Percentiles rank a stretch among this genome's conserved stretches.
phyloP scores from a whole-genome alignment of 2,113 vertebrate species.

The Ifrita kowaldi region DNA sequence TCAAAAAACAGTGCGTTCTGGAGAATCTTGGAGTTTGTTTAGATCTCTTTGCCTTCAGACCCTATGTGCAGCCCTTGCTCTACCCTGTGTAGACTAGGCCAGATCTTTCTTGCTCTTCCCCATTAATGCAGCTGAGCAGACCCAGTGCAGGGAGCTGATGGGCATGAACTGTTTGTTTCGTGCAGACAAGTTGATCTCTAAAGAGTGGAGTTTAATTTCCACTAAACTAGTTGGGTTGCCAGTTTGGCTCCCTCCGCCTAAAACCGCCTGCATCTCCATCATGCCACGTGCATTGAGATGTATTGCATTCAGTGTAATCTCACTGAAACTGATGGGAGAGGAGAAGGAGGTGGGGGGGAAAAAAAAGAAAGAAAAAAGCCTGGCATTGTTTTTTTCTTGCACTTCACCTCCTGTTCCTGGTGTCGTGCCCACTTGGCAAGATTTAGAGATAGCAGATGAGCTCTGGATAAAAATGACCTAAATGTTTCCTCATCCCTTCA shows the following conservation, averaged over 20 bases:
- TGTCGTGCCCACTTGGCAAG: slow-evolving; percentile 46
- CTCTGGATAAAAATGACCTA: slow-evolving; percentile 60
- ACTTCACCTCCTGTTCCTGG: slow-evolving; percentile 52
- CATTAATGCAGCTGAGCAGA: background rate
- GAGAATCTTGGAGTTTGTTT: background rate
- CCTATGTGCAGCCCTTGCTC: background rate
- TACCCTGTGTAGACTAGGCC: background rate
- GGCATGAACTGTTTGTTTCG: accelerated
- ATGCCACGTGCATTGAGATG: background rate
- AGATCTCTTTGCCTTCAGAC: background rate
- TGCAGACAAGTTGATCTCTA: background rate
- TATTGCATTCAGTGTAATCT: background rate
- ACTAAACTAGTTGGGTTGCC: background rate
- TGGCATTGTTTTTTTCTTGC: slow-evolving; percentile 5
- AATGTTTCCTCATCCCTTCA: slow-evolving; percentile 63
- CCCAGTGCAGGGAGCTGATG: accelerated
- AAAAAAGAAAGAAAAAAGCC: background rate
- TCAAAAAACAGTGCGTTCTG: background rate
- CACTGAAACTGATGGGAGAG: background rate
- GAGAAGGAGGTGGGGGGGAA: background rate
- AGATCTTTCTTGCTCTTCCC: background rate
- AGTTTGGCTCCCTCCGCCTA: background rate
- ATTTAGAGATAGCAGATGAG: slow-evolving; percentile 45
- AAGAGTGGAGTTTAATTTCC: background rate
- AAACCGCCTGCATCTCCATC: background rate